Evolutionary conservation across 2,797 vertebrate genomes (phyloP).

Genomic region (Poeciliopsis turneri): DNA sequence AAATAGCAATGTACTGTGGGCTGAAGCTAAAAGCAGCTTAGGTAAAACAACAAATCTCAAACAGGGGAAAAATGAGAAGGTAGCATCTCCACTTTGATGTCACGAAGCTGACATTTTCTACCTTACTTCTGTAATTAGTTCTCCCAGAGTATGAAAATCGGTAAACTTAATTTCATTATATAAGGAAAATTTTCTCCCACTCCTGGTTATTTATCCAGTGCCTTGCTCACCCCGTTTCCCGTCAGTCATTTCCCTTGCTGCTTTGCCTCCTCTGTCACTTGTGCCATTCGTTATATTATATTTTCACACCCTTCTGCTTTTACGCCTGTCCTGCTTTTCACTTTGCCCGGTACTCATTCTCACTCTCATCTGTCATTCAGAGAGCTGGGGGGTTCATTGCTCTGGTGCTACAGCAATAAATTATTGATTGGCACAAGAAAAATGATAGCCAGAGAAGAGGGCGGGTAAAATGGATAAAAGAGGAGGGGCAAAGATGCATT

Average conservation of each 20-base stretch:
- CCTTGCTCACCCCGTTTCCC: constrained; percentile 34
- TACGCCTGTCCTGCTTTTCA: constrained; percentile 39
- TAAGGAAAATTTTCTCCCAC: constrained; percentile 45
- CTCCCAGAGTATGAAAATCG: constrained; percentile 62
- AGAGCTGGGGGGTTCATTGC: constrained; percentile 55
- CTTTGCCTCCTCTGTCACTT: constrained; percentile 23
- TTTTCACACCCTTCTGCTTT: constrained; percentile 29
- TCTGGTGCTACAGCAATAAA: constrained; percentile 68
- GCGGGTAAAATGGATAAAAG: constrained; percentile 28
- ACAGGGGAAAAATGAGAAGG: constrained; percentile 55
- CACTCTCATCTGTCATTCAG: constrained; percentile 72
- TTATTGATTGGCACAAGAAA: constrained; percentile 77
- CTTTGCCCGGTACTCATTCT: constrained; percentile 53
- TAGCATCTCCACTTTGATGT: constrained; percentile 68
- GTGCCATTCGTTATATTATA: constrained; percentile 33
- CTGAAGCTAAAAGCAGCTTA: constrained; percentile 66
- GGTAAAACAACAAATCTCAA: constrained; percentile 64
- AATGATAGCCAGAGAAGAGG: constrained; percentile 66
- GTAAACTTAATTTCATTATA: constrained; percentile 72
- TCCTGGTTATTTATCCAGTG: constrained; percentile 53
- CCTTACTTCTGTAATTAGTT: constrained; percentile 73
- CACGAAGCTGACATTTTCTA: constrained; percentile 67
- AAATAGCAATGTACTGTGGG: constrained; percentile 48
- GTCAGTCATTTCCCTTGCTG: constrained; percentile 25
- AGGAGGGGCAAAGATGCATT: constrained; percentile 12